Conservation (phyloP, 1,140 invertebrate genomes). For the Drosophila bifasciata region DNA sequence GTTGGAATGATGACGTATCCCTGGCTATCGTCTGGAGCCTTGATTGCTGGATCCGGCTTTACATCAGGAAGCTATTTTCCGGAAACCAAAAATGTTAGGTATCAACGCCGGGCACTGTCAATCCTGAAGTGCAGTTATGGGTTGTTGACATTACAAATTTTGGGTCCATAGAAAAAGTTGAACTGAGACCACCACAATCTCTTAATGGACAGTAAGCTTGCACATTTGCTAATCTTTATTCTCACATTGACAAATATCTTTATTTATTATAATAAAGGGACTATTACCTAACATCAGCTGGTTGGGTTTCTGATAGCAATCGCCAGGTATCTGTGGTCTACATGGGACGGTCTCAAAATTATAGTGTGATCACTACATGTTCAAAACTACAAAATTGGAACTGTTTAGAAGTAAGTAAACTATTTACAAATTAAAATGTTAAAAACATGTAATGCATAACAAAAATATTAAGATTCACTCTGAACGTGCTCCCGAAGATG, state of each 20-base stretch:
- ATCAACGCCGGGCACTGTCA: constrained; percentile 92
- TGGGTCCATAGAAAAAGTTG: constrained; percentile 86
- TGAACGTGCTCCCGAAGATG: too few species aligned
- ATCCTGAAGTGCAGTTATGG: constrained; percentile 92
- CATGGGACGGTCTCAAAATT: constrained; percentile 96
- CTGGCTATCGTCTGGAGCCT: constrained; percentile 85
- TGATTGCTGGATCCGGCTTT: constrained; percentile 84
- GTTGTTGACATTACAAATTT: constrained; percentile 90
- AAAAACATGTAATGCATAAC: constrained; percentile 16
- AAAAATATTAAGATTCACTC: constrained; percentile 86
- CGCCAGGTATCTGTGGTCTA: constrained; percentile 92
- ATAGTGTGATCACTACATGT: constrained; percentile 92
- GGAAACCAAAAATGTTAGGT: constrained; percentile 90
- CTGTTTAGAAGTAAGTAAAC: constrained; percentile 89
- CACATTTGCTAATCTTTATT: too few species aligned
- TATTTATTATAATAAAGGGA: too few species aligned
- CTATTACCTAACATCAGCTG: too few species aligned
- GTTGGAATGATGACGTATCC: too few species aligned
- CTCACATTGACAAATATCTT: too few species aligned
- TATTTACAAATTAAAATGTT: background rate
- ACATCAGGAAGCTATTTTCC: constrained; percentile 86
- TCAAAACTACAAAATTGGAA: constrained; percentile 89
- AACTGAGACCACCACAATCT: too few species aligned
- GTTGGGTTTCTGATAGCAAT: too few species aligned
- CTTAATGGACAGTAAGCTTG: too few species aligned